Evolutionary conservation across 2,797 vertebrate species (phyloP).

Genomic region (Mareca strepera): DNA sequence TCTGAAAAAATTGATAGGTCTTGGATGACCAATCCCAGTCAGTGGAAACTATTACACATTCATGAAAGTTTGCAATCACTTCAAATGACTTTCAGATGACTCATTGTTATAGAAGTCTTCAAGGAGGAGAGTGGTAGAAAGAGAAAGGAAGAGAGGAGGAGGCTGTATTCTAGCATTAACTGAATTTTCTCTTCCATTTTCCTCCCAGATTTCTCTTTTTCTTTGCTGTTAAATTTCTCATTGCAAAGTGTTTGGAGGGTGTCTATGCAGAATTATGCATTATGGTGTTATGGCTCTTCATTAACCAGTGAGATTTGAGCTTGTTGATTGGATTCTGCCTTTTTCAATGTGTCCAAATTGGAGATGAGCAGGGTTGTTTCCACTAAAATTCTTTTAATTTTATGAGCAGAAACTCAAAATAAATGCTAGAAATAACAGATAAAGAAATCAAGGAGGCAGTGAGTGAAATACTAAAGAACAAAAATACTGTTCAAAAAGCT

Average conservation of each 20-base stretch:
- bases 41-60: neutral
- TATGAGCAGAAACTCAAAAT: neutral
- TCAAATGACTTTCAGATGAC: neutral
- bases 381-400: neutral
- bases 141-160: neutral
- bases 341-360: neutral
- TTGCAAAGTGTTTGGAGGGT: neutral
- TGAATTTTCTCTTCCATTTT: neutral
- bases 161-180: neutral
- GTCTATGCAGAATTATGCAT: too few species aligned
- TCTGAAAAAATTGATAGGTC: neutral
- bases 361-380: neutral
- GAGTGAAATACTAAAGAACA: neutral
- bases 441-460: neutral
- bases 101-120: neutral
- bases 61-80: neutral
- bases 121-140: neutral
- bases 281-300: neutral
- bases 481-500: neutral
- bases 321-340: neutral
- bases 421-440: neutral
- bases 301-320: neutral
- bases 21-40: neutral
- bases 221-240: neutral
- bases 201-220: neutral